These are phyloP conservation scores for Epinephelus cyanopodus DNA, from an alignment of 2,113 vertebrate genomes.

Conservation along the genomic window DNA sequence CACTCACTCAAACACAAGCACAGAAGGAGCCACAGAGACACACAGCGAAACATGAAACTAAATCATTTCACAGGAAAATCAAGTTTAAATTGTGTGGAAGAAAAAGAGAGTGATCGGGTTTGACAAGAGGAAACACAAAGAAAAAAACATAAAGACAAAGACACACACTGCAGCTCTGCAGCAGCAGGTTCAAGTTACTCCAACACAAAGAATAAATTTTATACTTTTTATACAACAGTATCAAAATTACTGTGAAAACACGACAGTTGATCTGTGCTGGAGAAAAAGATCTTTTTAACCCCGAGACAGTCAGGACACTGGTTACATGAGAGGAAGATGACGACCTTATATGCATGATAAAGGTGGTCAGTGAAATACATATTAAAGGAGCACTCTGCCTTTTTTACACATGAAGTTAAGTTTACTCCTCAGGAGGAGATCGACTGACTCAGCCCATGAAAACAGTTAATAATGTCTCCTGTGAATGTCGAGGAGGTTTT, in stretches of 20 bases:
- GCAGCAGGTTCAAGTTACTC: background rate
- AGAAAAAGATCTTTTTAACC: background rate
- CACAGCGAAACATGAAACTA: slow-evolving; percentile 34
- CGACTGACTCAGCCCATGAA: background rate
- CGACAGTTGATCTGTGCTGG: background rate
- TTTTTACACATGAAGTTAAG: background rate
- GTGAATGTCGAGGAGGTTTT: too few species aligned
- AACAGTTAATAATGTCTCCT: background rate
- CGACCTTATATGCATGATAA: background rate
- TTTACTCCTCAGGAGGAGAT: too few species aligned
- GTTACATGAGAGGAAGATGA: background rate
- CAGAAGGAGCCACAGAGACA: slow-evolving; percentile 31
- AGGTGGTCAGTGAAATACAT: background rate
- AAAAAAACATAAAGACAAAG: background rate
- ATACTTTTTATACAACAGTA: background rate
- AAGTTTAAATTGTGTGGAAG: background rate
- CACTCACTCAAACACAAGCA: slow-evolving; percentile 29
- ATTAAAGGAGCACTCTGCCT: background rate
- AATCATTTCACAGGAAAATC: background rate
- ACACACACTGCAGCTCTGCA: background rate
- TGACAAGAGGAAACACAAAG: background rate
- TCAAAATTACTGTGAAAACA: background rate
- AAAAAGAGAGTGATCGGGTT: background rate
- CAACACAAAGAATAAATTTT: background rate
- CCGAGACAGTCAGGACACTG: background rate